Conservation (phyloP, 2,888 invertebrate species). For the Pimpla rufipes region DNA sequence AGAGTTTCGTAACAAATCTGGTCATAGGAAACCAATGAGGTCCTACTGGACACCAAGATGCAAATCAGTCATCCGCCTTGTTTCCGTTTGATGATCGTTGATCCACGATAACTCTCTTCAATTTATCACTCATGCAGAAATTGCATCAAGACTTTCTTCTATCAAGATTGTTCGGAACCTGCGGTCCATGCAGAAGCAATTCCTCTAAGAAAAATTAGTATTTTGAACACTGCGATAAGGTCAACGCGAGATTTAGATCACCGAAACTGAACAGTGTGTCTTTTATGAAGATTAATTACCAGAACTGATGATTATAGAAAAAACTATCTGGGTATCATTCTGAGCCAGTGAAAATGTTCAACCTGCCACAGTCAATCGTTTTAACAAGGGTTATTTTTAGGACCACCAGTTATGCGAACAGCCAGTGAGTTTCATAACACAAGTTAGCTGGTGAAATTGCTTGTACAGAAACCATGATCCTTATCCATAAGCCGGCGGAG, state of each 20-base stretch:
- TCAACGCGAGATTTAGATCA: background rate
- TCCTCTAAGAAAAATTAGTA: too few relatives aligned
- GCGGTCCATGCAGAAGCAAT: too few relatives aligned
- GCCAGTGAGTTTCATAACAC: background rate
- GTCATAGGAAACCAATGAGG: background rate
- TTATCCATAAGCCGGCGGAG: background rate
- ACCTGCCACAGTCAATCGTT: too few relatives aligned
- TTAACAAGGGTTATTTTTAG: background rate
- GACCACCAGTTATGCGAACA: conserved; percentile 6
- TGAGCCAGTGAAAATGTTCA: too few relatives aligned
- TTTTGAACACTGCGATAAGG: too few relatives aligned
- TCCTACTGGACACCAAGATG: background rate
- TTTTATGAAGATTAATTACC: too few relatives aligned
- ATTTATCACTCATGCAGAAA: background rate
- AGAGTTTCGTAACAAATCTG: background rate
- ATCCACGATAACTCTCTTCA: background rate
- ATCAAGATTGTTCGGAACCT: too few relatives aligned
- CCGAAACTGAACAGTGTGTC: background rate
- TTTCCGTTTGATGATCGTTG: background rate
- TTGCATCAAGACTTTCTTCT: too few relatives aligned
- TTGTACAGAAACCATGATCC: conserved; percentile 6
- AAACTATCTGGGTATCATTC: too few relatives aligned
- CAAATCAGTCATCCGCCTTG: background rate
- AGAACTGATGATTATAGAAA: too few relatives aligned
- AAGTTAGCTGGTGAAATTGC: background rate